Evolutionary conservation across 1,140 invertebrate species (phyloP), one percentile per base, ranked within the genome.

Genomic region (Mactra quadrangularis): DNA sequence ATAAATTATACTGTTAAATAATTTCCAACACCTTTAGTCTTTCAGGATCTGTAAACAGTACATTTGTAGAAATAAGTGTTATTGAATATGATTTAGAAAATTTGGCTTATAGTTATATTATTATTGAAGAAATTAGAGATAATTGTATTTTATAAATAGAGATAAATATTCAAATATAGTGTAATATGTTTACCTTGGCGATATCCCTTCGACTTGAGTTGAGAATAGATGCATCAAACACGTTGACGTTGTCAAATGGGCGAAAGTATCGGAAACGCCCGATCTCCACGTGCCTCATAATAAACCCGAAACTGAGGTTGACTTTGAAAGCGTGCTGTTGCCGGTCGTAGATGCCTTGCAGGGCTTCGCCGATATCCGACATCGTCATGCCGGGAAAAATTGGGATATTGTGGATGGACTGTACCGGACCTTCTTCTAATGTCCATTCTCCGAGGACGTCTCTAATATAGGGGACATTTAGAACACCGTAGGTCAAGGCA

Each of bases 341-440:
- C 17, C 59, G 64, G 41, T 68, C 41, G 64, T 68, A 68, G 3
- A 68, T 50, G 7, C 64, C 64, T 19, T 68, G 64, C 1, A 68
- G 45, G 25, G 64, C 64, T 33, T 71, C 17, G 6, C 47, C 45
- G 19, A 55, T 53, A 52, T 68, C 64, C 38, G 22, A 6, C 1
- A 68, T 50, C 7, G 68, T 53, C 68, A 53, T 71, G 4, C 68
- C 68, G 68, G 68, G 68, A 38, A 71, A 53, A 45, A 71, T 71
- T 15, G 68, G 68, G 22, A 71, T 71, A 53, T 71, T 71, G 29
- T 71, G 31, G 22, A 71, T 3, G n/a, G 68, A 71, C 22, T 53
- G 45, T 11, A 71, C 68, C 38, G 68, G 25, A 71, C 68, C 68
- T 35, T 71, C 38, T 41, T 41, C 38, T 41, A 41, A 41, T 41